Evolutionary conservation across 2,888 invertebrate genomes (phyloP), one percentile per base, ranked within the genome.

Genomic region (Agapostemon virescens): DNA sequence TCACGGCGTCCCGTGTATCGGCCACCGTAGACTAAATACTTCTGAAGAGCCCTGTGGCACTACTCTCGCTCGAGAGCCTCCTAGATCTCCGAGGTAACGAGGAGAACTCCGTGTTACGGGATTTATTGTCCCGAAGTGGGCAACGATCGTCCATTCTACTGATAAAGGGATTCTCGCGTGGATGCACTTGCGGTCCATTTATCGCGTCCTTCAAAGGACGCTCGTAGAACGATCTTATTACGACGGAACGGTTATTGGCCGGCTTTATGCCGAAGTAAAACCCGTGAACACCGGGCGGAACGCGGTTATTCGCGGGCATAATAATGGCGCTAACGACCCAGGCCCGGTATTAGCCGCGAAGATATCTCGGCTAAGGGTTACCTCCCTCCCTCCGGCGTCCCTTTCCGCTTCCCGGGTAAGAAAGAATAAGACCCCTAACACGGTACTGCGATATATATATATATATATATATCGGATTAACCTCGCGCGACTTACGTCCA

Each of bases 261-360:
- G 49, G 33, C 61, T 82, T 79, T 79, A 77, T 45, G 66, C 36
- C 67, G 49, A 33, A 75, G 82, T 80, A 77, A 83, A 71, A 73
- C 33, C 67, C 58, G 67, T 49, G 80, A 77, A 71, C 76, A n/a
- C 69, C 13, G 49, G 33, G 64, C 40, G 55, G 52, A 33, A 71
- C 70, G 72, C 70, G 67, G 69, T 64, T 74, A 74, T 69, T 74
- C 80, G 83, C 80, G 74, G 55, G 69, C 69, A 74, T 77, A 84
- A 84, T 84, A 83, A 83, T 42, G 68, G 69, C 63, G 75, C 69
- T 74, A 84, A 84, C 81, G 81, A 78, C 63, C 69, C 71, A 64
- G 38, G 26, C n/a, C 9, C 38, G 75, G 52, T 84, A 77, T 72
- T 23, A 74, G 42, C 20, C 63, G 20, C 36, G 26, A 63, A 67